A percentile compares a stretch with the other conserved stretches of the same genome.
Conservation (phyloP, 2,113 vertebrate genomes). For the Ophthalmolycus amberensis region DNA sequence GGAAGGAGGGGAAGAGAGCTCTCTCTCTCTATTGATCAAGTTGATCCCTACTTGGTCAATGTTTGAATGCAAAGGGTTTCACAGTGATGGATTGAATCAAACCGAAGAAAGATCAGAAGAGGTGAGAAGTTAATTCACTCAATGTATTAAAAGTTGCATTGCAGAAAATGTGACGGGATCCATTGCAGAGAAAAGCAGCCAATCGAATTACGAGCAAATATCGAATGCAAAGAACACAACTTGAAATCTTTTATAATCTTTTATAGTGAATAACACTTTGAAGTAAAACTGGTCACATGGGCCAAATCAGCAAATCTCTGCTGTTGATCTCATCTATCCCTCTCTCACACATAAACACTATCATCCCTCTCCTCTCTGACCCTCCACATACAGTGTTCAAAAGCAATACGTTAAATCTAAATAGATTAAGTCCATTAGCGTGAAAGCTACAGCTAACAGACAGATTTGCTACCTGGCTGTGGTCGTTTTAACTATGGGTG, state of each 20-base stretch:
- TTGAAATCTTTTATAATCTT: neutral
- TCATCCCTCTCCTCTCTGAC: neutral
- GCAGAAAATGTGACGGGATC: neutral
- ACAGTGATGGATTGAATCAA: conserved; percentile 55
- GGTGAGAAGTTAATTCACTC: conserved; percentile 22
- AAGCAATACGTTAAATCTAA: neutral
- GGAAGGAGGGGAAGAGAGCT: conserved; percentile 25
- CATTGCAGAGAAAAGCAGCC: neutral
- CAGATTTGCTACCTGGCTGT: neutral
- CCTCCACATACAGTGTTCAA: neutral
- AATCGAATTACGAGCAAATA: neutral
- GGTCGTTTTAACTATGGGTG: conserved; percentile 7
- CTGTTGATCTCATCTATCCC: neutral
- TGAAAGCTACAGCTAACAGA: conserved; percentile 4
- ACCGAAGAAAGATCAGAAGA: conserved; percentile 26
- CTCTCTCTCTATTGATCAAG: conserved; percentile 59
- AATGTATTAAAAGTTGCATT: conserved; percentile 19
- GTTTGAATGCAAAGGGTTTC: conserved; percentile 50
- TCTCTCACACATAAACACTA: neutral
- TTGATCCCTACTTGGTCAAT: conserved; percentile 56
- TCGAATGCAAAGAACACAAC: neutral
- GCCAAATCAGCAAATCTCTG: neutral
- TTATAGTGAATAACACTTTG: neutral
- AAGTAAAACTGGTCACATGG: neutral
- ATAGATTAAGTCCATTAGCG: neutral